These are phyloP conservation scores for Neotoxoptera formosana DNA, from an alignment of 1,140 invertebrate species.

Conservation along the genomic window DNA sequence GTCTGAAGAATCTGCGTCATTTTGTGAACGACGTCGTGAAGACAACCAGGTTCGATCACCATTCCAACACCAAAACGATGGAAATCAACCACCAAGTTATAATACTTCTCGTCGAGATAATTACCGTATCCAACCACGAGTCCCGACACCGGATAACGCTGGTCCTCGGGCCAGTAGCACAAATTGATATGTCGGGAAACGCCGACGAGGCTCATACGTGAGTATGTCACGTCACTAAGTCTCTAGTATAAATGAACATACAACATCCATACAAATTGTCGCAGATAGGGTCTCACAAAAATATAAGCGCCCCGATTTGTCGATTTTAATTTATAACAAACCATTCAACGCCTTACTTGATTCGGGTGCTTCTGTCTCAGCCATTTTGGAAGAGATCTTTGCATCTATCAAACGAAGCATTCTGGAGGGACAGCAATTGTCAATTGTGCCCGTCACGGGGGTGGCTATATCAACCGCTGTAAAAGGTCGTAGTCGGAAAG, in stretches of 20 bases:
- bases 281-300: too few relatives aligned
- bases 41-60: background rate
- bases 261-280: background rate
- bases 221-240: background rate
- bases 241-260: background rate
- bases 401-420: background rate
- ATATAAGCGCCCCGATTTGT: background rate
- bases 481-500: background rate
- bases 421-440: background rate
- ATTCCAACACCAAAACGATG: background rate
- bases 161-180: background rate
- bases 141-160: background rate
- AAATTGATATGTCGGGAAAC: background rate
- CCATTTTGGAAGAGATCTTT: background rate
- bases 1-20: background rate
- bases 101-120: too few relatives aligned
- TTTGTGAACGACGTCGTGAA: background rate
- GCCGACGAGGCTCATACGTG: background rate
- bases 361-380: background rate
- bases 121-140: too few relatives aligned
- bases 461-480: background rate
- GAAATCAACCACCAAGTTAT: background rate
- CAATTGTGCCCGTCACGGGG: background rate
- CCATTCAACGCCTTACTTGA: background rate
- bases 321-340: background rate